Percentiles rank a stretch among this genome's conserved stretches.
Conservation (phyloP, 2,797 vertebrate species). For the Scleropages formosus region DNA sequence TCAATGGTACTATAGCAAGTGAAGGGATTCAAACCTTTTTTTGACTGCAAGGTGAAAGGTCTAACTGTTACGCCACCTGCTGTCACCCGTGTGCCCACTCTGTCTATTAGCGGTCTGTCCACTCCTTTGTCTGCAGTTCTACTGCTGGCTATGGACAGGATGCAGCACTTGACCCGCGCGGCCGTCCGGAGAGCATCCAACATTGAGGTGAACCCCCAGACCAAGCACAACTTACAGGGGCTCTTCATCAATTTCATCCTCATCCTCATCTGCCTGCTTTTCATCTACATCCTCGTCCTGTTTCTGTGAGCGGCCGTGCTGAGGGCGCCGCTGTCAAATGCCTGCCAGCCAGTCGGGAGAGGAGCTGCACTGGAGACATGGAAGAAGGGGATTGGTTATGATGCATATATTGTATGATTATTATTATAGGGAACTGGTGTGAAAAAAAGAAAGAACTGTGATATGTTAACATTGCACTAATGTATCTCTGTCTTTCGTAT, state of each 20-base stretch:
- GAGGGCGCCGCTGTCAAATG: neutral
- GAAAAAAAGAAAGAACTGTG: no score
- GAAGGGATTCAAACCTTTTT: no score
- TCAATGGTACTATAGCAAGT: no score
- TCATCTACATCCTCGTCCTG: constrained; percentile 96
- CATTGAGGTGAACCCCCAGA: constrained; percentile 92
- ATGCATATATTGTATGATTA: neutral
- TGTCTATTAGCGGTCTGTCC: neutral
- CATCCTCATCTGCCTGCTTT: constrained; percentile 93
- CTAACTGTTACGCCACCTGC: no score
- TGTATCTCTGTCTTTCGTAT: no score
- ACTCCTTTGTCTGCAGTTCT: neutral
- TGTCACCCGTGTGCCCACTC: no score
- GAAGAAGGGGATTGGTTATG: no score
- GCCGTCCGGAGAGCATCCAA: constrained; percentile 91
- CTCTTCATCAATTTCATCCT: constrained; percentile 96
- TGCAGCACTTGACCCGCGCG: constrained; percentile 91
- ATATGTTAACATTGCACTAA: no score
- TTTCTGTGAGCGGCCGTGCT: constrained; percentile 73
- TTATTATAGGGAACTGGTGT: no score
- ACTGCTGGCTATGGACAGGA: constrained; percentile 82
- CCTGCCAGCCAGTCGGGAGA: neutral
- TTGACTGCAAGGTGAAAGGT: no score
- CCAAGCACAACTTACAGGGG: constrained; percentile 90
- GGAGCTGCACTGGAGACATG: neutral